Percentiles rank a stretch among this genome's conserved stretches.
These are phyloP conservation scores for Neofelis nebulosa DNA, from an alignment of 2,113 vertebrate genomes.

Conservation along the genomic window DNA sequence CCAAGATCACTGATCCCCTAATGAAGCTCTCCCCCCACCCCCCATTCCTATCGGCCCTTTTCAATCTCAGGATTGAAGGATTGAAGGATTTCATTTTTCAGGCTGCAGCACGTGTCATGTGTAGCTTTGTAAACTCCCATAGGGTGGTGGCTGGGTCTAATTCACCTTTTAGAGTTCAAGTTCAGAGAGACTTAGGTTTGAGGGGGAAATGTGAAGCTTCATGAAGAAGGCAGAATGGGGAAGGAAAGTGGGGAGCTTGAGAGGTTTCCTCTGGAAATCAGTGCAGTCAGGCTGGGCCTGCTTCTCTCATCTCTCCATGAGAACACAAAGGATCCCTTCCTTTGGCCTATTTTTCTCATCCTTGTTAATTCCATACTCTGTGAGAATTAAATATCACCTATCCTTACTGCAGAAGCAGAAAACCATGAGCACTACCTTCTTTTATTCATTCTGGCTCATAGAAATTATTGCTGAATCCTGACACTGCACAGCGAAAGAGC, in stretches of 20 bases:
- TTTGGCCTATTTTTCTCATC: background rate
- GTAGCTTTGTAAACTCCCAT: background rate
- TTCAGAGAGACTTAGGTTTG: background rate
- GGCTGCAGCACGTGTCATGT: background rate
- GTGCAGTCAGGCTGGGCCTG: background rate
- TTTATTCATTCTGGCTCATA: background rate
- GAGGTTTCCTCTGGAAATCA: background rate
- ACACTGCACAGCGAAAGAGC: background rate
- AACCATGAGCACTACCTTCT: background rate
- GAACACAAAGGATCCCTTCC: background rate
- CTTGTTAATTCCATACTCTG: background rate
- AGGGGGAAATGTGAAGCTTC: background rate
- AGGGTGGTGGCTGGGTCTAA: background rate
- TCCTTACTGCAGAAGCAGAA: background rate
- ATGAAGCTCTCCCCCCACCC: too few relatives aligned
- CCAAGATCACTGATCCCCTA: too few relatives aligned
- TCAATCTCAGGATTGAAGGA: background rate
- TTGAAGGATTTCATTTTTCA: background rate
- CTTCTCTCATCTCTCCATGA: background rate
- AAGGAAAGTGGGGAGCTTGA: background rate
- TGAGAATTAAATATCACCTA: background rate
- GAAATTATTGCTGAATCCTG: rapidly evolving
- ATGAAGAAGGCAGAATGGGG: background rate
- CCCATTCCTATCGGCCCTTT: background rate
- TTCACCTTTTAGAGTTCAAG: background rate